phyloP scores from a whole-genome alignment of 1,140 invertebrate genomes.

The Thalassaphorura encarpata region DNA sequence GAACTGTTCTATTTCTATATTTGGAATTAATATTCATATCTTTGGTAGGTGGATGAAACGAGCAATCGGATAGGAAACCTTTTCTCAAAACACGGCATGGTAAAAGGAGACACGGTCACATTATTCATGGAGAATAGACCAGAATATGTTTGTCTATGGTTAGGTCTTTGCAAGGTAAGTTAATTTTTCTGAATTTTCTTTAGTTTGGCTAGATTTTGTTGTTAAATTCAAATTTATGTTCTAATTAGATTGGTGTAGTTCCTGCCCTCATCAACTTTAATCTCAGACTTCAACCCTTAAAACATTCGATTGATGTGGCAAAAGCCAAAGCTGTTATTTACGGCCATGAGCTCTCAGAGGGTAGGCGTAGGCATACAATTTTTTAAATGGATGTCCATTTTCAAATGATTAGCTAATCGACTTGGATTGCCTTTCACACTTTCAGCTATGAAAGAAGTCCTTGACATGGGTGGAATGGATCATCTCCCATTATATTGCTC shows the following conservation, averaged over 20 bases:
- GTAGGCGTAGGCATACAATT: slow-evolving; percentile 39
- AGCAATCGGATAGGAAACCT: slow-evolving; percentile 49
- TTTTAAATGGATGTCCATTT: slow-evolving; percentile 15
- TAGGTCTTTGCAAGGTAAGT: slow-evolving; percentile 49
- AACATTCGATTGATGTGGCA: slow-evolving; percentile 28
- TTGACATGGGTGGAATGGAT: slow-evolving; percentile 11
- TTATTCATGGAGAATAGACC: slow-evolving; percentile 56
- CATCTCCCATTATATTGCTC: slow-evolving; percentile 16
- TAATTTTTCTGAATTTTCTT: too few relatives aligned
- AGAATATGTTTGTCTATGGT: slow-evolving; percentile 55
- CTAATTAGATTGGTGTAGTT: slow-evolving; percentile 40
- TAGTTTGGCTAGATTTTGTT: background rate
- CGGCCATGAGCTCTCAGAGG: slow-evolving; percentile 48
- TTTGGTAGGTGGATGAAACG: slow-evolving; percentile 43
- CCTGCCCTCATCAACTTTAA: slow-evolving; percentile 53
- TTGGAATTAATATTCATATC: too few relatives aligned
- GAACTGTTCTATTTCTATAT: background rate
- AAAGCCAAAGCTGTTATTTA: slow-evolving; percentile 44
- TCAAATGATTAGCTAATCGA: background rate
- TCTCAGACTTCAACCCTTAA: slow-evolving; percentile 24
- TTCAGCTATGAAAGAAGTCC: slow-evolving; percentile 27
- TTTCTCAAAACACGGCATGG: slow-evolving; percentile 45
- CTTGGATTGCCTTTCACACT: slow-evolving; percentile 8
- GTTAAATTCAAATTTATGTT: background rate
- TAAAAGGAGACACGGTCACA: slow-evolving; percentile 55